Evolutionary conservation across 2,888 invertebrate genomes (phyloP).

Genomic region (Platycheirus rosarum): DNA sequence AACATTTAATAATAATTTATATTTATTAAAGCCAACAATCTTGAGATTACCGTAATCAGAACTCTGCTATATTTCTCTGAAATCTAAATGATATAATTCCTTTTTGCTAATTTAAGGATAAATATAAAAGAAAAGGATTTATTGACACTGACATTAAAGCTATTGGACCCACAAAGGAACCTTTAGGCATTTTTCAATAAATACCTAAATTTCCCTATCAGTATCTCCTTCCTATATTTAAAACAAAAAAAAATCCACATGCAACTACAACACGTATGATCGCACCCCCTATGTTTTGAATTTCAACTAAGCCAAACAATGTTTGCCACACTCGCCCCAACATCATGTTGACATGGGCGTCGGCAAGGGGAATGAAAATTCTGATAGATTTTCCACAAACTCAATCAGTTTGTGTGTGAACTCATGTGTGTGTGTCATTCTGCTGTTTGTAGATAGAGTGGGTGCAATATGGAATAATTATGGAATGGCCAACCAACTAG

Average conservation of each 20-base stretch:
- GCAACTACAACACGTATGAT: conserved; percentile 67
- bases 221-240: not conserved
- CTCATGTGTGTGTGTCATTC: conserved; percentile 4
- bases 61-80: no score
- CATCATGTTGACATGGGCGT: conserved; percentile 15
- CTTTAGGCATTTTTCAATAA: no score
- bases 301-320: conserved; percentile 6
- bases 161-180: no score
- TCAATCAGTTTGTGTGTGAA: conserved; percentile 12
- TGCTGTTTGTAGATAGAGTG: conserved; percentile 73
- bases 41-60: no score
- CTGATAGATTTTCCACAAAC: conserved; percentile 57
- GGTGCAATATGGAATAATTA: conserved; percentile 80
- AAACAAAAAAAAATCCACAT: conserved; percentile 8
- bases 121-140: no score
- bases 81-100: no score
- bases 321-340: conserved; percentile 8
- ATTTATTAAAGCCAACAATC: no score
- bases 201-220: not conserved
- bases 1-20: no score
- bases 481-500: conserved; percentile 3
- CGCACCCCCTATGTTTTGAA: conserved; percentile 39
- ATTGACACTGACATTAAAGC: no score
- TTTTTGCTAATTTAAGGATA: no score
- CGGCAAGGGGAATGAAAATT: conserved; percentile 61